Conservation (phyloP, 2,888 invertebrate genomes). For the Chironomus riparius region DNA sequence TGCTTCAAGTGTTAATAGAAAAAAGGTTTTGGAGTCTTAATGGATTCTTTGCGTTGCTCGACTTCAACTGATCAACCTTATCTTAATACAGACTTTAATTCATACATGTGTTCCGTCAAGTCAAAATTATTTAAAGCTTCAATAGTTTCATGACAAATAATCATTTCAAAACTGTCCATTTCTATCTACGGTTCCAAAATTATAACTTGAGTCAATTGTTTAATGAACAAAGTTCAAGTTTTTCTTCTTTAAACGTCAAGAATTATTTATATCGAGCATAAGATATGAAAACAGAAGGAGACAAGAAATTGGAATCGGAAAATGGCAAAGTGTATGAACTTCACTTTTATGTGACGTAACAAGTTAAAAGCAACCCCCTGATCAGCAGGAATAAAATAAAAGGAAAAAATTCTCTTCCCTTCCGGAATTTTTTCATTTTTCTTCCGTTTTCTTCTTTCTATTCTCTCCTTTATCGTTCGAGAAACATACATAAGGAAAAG, state of each 20-base stretch:
- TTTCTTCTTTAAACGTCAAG: background rate
- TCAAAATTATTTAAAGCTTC: no score
- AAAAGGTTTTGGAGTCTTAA: no score
- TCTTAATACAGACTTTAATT: no score
- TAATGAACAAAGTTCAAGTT: background rate
- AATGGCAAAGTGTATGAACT: background rate
- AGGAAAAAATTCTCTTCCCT: background rate
- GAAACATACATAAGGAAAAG: background rate
- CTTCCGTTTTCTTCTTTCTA: background rate
- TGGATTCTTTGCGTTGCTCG: no score
- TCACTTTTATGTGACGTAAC: conserved; percentile 18
- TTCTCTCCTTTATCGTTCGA: background rate
- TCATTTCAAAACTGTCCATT: no score
- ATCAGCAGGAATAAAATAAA: background rate
- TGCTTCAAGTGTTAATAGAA: no score
- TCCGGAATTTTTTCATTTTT: conserved; percentile 2
- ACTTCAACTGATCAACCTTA: no score
- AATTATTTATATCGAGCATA: background rate
- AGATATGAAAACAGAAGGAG: background rate
- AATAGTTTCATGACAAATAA: no score
- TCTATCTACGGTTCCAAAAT: background rate
- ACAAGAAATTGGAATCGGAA: conserved; percentile 11
- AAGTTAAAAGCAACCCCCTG: background rate
- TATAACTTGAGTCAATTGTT: background rate
- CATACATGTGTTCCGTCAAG: no score